Percentiles rank a stretch among this genome's conserved stretches.
Evolutionary conservation across 2,113 vertebrate species (phyloP).

Genomic region (Orcinus orca): DNA sequence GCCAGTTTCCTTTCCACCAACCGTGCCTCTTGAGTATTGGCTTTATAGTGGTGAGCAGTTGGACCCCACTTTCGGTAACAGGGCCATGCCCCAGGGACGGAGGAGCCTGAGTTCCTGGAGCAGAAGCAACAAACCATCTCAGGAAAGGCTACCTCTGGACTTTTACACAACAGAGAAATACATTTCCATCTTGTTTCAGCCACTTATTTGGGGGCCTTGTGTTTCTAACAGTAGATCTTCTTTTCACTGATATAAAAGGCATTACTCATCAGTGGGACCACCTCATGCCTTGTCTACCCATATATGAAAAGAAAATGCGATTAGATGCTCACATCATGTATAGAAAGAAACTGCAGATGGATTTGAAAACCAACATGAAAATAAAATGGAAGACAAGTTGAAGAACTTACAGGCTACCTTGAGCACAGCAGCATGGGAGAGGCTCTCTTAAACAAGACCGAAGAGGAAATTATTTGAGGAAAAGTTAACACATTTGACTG

Average conservation of each 20-base stretch:
- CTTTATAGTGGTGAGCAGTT: too few species aligned
- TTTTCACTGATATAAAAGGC: neutral
- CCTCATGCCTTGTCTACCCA: rapidly evolving
- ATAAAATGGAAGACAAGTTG: neutral
- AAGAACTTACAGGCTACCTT: too few species aligned
- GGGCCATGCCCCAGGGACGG: rapidly evolving
- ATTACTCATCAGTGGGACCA: neutral
- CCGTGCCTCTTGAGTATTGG: too few species aligned
- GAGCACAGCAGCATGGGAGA: rapidly evolving
- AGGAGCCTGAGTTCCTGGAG: neutral
- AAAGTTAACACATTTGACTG: rapidly evolving
- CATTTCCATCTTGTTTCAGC: rapidly evolving
- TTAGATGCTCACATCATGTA: neutral
- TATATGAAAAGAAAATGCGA: neutral
- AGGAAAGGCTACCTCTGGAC: neutral
- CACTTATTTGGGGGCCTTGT: neutral
- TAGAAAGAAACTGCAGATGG: neutral
- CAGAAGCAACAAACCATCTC: neutral
- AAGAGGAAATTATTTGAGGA: neutral
- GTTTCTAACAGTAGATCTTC: neutral
- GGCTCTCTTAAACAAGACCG: neutral
- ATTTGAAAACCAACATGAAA: neutral
- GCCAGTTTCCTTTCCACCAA: too few species aligned
- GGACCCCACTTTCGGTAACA: too few species aligned
- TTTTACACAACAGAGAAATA: neutral